phyloP scores from a whole-genome alignment of 2,797 vertebrate genomes.

The Avahi laniger region DNA sequence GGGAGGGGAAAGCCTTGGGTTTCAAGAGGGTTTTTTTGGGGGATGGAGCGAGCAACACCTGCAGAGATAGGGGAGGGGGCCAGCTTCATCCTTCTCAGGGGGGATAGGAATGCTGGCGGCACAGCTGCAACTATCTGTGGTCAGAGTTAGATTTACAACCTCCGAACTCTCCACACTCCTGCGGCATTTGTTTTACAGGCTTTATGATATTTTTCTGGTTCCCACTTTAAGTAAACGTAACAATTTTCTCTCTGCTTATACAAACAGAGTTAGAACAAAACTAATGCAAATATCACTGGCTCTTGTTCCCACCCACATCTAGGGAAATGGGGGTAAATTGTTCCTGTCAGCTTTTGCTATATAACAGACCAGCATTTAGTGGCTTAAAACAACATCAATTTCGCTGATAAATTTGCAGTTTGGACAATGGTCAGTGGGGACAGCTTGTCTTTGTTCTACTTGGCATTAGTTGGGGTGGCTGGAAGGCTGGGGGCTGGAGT shows the following conservation, averaged over 20 bases:
- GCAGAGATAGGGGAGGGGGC: too few relatives aligned
- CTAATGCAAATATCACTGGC: not conserved
- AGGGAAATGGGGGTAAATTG: not conserved
- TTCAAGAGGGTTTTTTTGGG: too few relatives aligned
- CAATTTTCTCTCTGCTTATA: not conserved
- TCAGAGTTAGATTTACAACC: too few relatives aligned
- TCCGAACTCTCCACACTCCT: too few relatives aligned
- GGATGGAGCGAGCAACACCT: too few relatives aligned
- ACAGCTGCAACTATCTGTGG: too few relatives aligned
- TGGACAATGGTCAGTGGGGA: not conserved
- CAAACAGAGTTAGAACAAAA: not conserved
- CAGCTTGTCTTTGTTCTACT: not conserved
- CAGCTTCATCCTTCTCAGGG: too few relatives aligned
- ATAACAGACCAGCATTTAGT: not conserved
- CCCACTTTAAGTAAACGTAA: too few relatives aligned
- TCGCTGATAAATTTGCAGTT: not conserved
- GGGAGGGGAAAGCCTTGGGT: too few relatives aligned
- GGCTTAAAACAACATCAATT: not conserved
- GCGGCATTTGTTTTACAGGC: too few relatives aligned
- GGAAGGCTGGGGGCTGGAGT: not conserved
- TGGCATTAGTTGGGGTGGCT: not conserved
- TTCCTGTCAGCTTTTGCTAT: not conserved
- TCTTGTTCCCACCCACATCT: not conserved
- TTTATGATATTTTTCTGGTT: too few relatives aligned
- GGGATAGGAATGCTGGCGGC: too few relatives aligned